These are phyloP conservation scores for Hirundo rustica DNA, from an alignment of 2,797 vertebrate species.

Conservation along the genomic window DNA sequence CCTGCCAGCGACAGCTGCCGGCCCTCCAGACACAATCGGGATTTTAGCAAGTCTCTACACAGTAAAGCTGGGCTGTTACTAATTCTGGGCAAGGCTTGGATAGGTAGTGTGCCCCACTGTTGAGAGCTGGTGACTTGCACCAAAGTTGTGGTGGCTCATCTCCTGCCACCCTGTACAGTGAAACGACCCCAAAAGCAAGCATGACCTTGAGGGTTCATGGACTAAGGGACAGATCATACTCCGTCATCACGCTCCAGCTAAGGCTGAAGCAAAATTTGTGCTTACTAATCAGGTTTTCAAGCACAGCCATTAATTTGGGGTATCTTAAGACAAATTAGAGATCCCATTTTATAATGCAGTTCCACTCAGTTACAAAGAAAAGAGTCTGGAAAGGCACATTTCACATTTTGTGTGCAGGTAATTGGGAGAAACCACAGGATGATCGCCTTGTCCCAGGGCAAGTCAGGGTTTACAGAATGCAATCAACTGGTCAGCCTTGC, in stretches of 20 bases:
- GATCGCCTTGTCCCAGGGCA: not conserved
- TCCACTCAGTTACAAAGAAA: not conserved
- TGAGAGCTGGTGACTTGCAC: not conserved
- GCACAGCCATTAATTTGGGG: not conserved
- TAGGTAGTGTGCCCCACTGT: rapidly evolving
- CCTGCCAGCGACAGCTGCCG: slow-evolving; percentile 50
- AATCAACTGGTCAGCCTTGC: not conserved
- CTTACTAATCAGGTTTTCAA: not conserved
- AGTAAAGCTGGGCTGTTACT: not conserved
- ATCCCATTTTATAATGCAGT: not conserved
- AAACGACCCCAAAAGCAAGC: not conserved
- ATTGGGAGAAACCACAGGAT: not conserved
- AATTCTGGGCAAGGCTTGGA: not conserved
- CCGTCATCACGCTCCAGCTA: not conserved
- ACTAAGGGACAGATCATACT: not conserved
- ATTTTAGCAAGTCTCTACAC: not conserved
- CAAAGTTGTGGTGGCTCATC: not conserved
- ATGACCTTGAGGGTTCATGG: not conserved
- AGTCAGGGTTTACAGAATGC: not conserved
- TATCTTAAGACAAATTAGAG: not conserved
- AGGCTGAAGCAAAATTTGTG: not conserved
- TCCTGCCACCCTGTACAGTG: rapidly evolving
- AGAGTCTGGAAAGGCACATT: not conserved
- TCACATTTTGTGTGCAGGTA: not conserved
- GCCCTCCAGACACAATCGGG: not conserved